These are phyloP conservation scores for Agrilus cyanescens DNA, from an alignment of 2,888 invertebrate species.

Conservation along the genomic window DNA sequence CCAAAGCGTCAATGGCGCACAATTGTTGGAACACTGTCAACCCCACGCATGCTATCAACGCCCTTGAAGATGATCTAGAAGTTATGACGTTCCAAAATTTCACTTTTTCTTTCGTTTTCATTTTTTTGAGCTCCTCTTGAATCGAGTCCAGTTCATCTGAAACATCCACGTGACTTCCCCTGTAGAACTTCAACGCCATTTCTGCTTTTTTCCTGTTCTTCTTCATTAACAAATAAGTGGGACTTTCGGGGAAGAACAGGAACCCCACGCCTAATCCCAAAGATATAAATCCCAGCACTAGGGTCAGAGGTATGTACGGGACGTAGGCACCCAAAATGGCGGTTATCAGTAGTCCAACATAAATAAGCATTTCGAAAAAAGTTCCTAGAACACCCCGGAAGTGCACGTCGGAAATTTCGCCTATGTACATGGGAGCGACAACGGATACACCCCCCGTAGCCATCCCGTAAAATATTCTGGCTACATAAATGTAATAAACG, in stretches of 20 bases:
- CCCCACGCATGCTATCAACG: slow-evolving; percentile 56
- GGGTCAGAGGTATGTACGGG: slow-evolving; percentile 53
- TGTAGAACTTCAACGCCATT: slow-evolving; percentile 50
- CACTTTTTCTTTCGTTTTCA: slow-evolving; percentile 38
- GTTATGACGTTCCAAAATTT: slow-evolving; percentile 45
- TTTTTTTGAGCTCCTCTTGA: slow-evolving; percentile 45
- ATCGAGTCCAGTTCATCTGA: slow-evolving; percentile 49
- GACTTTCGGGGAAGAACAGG: slow-evolving; percentile 59
- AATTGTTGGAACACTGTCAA: slow-evolving; percentile 75
- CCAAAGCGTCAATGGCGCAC: slow-evolving; percentile 66
- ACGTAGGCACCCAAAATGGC: slow-evolving; percentile 58
- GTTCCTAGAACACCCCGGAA: slow-evolving; percentile 69
- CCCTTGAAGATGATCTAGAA: slow-evolving; percentile 50
- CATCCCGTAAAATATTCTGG: slow-evolving; percentile 59
- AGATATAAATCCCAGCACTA: slow-evolving; percentile 50
- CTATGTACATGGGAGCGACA: slow-evolving; percentile 70
- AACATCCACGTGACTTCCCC: slow-evolving; percentile 54
- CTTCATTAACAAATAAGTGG: slow-evolving; percentile 51
- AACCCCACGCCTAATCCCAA: slow-evolving; percentile 50
- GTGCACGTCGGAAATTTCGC: slow-evolving; percentile 68
- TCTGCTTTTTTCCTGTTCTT: slow-evolving; percentile 43
- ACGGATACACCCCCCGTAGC: slow-evolving; percentile 59
- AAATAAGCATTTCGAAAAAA: slow-evolving; percentile 62
- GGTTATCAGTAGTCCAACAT: slow-evolving; percentile 60
- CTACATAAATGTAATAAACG: slow-evolving; percentile 22